These are phyloP conservation scores for Astreopora myriophthalma DNA, from an alignment of 64 coral and sea anemone species.

Conservation along the genomic window DNA sequence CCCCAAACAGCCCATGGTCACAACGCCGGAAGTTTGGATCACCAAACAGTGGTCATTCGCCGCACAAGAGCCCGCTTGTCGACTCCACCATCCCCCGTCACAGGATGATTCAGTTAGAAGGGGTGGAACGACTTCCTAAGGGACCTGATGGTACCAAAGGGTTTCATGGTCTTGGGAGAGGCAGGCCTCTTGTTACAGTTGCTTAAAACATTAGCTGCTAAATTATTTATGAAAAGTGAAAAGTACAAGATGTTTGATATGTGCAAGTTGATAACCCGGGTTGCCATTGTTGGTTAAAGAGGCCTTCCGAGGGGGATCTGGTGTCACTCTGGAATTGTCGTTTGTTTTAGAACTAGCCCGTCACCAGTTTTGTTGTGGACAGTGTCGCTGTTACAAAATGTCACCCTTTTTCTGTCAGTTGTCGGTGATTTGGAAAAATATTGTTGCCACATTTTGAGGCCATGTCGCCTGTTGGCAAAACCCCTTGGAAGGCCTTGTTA, in stretches of 20 bases:
- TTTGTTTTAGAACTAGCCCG: too few species aligned
- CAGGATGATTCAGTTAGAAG: constrained; percentile 91
- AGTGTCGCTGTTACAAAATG: too few species aligned
- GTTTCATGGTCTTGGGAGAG: constrained; percentile 82
- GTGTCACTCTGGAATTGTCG: too few species aligned
- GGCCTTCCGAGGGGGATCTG: too few species aligned
- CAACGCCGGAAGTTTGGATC: constrained; percentile 85
- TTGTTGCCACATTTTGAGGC: too few species aligned
- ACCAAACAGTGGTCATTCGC: constrained; percentile 53
- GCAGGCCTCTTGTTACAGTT: constrained; percentile 79
- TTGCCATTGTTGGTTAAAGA: too few species aligned
- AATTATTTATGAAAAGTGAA: background rate
- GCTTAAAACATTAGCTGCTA: constrained; percentile 11
- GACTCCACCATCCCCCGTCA: constrained; percentile 72
- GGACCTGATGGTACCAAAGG: constrained; percentile 99
- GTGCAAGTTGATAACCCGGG: background rate
- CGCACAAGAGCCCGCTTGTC: constrained; percentile 75
- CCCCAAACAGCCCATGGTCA: constrained; percentile 94
- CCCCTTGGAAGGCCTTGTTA: too few species aligned
- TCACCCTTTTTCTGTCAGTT: too few species aligned
- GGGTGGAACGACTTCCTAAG: constrained; percentile 82
- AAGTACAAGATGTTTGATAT: background rate
- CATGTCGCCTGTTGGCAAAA: too few species aligned
- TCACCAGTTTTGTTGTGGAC: too few species aligned
- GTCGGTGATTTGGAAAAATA: too few species aligned